Evolutionary conservation across 2,797 vertebrate genomes (phyloP), one percentile per base, ranked within the genome.

Genomic region (Neosilurus mollespiculum): DNA sequence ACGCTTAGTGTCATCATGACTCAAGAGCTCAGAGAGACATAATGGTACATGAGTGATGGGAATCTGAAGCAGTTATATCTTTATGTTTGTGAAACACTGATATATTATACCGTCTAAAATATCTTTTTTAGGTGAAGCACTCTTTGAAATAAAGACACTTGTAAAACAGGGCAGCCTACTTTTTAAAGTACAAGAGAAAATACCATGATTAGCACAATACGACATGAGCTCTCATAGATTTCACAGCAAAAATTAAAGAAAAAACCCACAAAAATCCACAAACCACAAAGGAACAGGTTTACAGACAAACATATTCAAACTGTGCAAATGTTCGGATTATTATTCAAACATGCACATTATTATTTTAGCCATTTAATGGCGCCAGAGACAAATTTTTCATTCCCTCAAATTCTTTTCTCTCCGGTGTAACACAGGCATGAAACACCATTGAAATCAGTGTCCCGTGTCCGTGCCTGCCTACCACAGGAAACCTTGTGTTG

Each of bases 141-240:
- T 0, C 49, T 79, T 79, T 53, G 9, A 79, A 79, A 79, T 53
- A 79, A 65, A 65, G 77, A 79, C 20, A 65, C 77, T 65, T 65
- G 62, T 65, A 30, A 79, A 79, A 79, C 20, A 51, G 24, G 37
- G 94, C 75, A 77, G 58, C 58, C 22, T 61, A 77, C 93, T 94
- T 83, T 66, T 43, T 24, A 77, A 77, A 79, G 77, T 79, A 16
- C 77, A 53, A 53, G n/a, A 78, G 43, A 78, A 77, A 18, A 43
- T 7, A 11, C 75, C 12, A 26, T 51, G 14, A 26, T 37, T 49
- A 16, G 58, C 59, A 26, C 20, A 43, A 9, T 16, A 9, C 18
- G 54, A 2, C 1, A 76, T 8, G 9, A 76, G 24, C 49, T 78
- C n/a, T 62, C n/a, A 51, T 24, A 43, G 1, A 43, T 37, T 37